A percentile compares a stretch with the other conserved stretches of the same genome.
Evolutionary conservation across 1,140 invertebrate species (phyloP).

Genomic region (Calliphora vicina): DNA sequence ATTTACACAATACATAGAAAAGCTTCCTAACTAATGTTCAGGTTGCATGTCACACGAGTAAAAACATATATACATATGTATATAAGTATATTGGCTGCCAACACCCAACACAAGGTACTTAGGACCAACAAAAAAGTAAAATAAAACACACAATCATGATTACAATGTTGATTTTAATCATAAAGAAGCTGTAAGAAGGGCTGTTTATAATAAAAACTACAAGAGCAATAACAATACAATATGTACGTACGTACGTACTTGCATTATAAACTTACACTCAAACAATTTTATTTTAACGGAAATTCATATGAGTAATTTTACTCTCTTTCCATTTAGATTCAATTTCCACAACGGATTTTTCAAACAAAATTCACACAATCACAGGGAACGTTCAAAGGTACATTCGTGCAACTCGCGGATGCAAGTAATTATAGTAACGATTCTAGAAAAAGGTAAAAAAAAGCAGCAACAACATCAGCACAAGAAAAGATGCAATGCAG

Average conservation of each 20-base stretch:
- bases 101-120: background rate
- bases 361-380: background rate
- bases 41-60: background rate
- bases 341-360: constrained; percentile 13
- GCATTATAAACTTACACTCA: background rate
- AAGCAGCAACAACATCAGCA: too few relatives aligned
- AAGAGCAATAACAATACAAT: background rate
- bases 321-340: background rate
- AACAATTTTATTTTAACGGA: background rate
- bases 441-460: background rate
- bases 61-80: too few relatives aligned
- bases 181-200: background rate
- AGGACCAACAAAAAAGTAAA: background rate
- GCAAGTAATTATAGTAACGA: constrained; percentile 13
- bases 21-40: background rate
- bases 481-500: background rate
- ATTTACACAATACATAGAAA: background rate
- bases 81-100: background rate
- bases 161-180: background rate
- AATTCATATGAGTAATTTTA: background rate
- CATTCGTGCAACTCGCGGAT: background rate
- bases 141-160: background rate
- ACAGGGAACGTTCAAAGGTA: background rate
- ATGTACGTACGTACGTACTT: too few relatives aligned
- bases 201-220: background rate